Evolutionary conservation across 92 coral and sea anemone species (phyloP).

Genomic region (Zoanthus sociatus): DNA sequence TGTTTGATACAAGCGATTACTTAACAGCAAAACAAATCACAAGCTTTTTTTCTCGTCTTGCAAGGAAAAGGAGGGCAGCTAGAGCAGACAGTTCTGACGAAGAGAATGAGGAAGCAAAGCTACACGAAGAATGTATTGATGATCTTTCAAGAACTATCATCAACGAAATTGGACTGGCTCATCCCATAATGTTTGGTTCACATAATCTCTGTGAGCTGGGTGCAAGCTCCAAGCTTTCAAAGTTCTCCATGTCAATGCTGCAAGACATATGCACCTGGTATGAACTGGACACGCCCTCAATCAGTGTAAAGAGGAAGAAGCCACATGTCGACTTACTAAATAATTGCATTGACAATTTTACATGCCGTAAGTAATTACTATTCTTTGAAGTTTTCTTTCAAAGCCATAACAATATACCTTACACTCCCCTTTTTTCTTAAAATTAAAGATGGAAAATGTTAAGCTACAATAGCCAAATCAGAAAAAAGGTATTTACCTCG

Average conservation of each 20-base stretch:
- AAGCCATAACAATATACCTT: too few species aligned
- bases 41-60: constrained; percentile 43
- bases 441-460: too few species aligned
- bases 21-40: constrained; percentile 45
- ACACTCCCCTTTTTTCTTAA: too few species aligned
- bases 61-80: constrained; percentile 12
- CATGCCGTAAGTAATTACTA: too few species aligned
- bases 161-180: constrained; percentile 41
- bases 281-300: neutral
- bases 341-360: too few species aligned
- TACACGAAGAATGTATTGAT: neutral
- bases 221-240: neutral
- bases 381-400: too few species aligned
- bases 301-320: constrained; percentile 32
- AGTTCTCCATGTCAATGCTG: constrained; percentile 31
- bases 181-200: constrained; percentile 49
- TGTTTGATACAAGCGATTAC: constrained; percentile 5
- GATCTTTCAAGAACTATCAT: neutral
- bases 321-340: constrained; percentile 24
- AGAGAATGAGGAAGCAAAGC: constrained; percentile 3
- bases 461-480: too few species aligned
- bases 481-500: too few species aligned
- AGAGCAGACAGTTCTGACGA: constrained; percentile 26
- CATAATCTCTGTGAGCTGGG: constrained; percentile 38
- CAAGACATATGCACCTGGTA: constrained; percentile 38